Evolutionary conservation across 2,888 invertebrate species (phyloP).

Genomic region (Drosophila yooni): DNA sequence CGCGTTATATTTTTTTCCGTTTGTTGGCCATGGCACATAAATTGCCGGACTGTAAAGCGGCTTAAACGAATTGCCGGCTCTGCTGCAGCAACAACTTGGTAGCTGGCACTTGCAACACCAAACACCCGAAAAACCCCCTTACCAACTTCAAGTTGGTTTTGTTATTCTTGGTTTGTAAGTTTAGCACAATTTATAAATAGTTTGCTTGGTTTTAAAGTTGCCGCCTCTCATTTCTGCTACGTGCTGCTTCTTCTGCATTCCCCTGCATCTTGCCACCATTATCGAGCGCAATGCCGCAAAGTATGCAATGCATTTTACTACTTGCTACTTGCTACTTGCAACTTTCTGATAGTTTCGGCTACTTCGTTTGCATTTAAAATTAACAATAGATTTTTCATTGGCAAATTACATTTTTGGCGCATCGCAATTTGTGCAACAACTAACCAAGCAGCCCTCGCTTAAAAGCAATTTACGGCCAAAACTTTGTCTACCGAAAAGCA

Average conservation of each 20-base stretch:
- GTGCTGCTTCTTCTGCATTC: not conserved
- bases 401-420: slow-evolving; percentile 77
- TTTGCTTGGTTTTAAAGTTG: slow-evolving; percentile 77
- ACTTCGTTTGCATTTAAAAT: slow-evolving; percentile 44
- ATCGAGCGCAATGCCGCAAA: slow-evolving; percentile 70
- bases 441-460: slow-evolving; percentile 9
- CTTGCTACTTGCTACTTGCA: slow-evolving; percentile 40
- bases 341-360: slow-evolving; percentile 51
- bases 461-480: not conserved
- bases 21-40: slow-evolving; percentile 68
- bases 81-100: slow-evolving; percentile 72
- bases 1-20: not conserved
- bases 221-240: slow-evolving; percentile 20
- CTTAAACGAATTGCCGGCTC: slow-evolving; percentile 79
- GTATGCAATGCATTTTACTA: slow-evolving; percentile 51
- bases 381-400: slow-evolving; percentile 75
- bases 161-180: slow-evolving; percentile 58
- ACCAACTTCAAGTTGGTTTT: slow-evolving; percentile 1
- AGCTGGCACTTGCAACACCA: slow-evolving; percentile 44
- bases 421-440: slow-evolving; percentile 35
- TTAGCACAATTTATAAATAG: slow-evolving; percentile 75
- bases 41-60: slow-evolving; percentile 75
- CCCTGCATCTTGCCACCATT: slow-evolving; percentile 45
- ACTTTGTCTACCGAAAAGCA: not conserved
- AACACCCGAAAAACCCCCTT: not conserved